Evolutionary conservation across 1,140 invertebrate species (phyloP).

Genomic region (Solenopsis invicta): DNA sequence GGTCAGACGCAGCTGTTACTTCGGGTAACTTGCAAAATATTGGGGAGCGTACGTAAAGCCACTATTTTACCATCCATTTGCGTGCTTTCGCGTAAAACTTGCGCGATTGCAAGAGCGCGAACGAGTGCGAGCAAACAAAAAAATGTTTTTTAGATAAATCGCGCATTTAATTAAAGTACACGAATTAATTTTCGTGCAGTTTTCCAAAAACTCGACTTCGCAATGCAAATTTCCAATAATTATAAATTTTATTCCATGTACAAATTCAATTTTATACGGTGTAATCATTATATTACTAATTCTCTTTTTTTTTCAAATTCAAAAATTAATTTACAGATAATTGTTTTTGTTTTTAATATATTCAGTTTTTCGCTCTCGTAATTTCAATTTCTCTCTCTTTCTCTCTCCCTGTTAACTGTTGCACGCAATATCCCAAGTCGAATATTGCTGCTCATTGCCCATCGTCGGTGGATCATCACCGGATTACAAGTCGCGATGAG

Average conservation of each 20-base stretch:
- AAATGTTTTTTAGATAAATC: neutral
- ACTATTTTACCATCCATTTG: constrained; percentile 23
- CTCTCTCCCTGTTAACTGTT: neutral
- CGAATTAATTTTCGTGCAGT: neutral
- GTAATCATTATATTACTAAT: too few relatives aligned
- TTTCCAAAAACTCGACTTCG: neutral
- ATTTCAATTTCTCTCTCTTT: neutral
- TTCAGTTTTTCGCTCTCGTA: neutral
- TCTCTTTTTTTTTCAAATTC: neutral
- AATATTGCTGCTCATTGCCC: constrained; percentile 27
- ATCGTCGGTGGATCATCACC: neutral
- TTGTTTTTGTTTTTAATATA: constrained; percentile 9
- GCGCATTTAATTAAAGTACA: neutral
- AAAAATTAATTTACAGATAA: neutral
- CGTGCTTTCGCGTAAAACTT: constrained; percentile 1
- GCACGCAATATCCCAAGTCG: neutral
- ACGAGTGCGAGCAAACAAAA: neutral
- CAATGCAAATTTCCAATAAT: neutral
- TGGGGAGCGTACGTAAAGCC: neutral
- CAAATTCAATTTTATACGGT: neutral
- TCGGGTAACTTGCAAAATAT: constrained; percentile 51
- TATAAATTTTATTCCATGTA: neutral
- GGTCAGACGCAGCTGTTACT: constrained; percentile 61
- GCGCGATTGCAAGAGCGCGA: neutral
- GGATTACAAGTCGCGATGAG: constrained; percentile 36